Evolutionary conservation across 1,140 invertebrate genomes (phyloP).

Genomic region (Camponotus pennsylvanicus): DNA sequence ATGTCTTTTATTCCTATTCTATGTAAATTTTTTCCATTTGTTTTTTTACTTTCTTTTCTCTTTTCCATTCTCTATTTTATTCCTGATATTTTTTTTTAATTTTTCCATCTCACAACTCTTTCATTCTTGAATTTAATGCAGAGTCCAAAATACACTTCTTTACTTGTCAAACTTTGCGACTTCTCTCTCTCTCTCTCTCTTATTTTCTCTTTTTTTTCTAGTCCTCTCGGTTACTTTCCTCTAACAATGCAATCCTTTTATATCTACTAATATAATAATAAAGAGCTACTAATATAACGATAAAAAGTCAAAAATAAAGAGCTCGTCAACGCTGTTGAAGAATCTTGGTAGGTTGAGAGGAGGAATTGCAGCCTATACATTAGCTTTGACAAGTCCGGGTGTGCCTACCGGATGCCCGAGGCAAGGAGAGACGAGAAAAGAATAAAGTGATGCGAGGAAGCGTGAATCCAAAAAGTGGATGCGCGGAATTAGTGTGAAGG

Average conservation of each 20-base stretch:
- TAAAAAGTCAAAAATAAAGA: slow-evolving; percentile 37
- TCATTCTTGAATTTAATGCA: slow-evolving; percentile 8
- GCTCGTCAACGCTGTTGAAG: slow-evolving; percentile 30
- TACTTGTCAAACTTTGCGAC: background rate
- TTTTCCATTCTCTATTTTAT: slow-evolving; percentile 1
- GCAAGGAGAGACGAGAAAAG: slow-evolving; percentile 48
- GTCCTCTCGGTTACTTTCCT: background rate
- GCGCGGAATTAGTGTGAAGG: background rate
- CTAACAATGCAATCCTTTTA: slow-evolving; percentile 37
- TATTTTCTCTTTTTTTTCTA: background rate
- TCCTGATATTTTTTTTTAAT: slow-evolving; percentile 10
- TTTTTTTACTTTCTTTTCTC: background rate
- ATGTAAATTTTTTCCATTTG: background rate
- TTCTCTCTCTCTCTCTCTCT: background rate
- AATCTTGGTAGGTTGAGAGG: slow-evolving; percentile 27
- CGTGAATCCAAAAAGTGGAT: background rate
- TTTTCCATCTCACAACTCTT: background rate
- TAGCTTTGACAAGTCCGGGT: slow-evolving; percentile 54
- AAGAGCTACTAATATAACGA: slow-evolving; percentile 45
- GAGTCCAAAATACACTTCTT: slow-evolving; percentile 18
- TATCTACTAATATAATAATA: slow-evolving; percentile 45
- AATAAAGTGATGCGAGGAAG: slow-evolving; percentile 11
- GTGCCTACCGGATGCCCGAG: slow-evolving; percentile 38
- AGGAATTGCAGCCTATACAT: slow-evolving; percentile 44
- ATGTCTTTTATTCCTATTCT: background rate